Evolutionary conservation across 2,113 vertebrate species (phyloP).

Genomic region (Cisticola juncidis): DNA sequence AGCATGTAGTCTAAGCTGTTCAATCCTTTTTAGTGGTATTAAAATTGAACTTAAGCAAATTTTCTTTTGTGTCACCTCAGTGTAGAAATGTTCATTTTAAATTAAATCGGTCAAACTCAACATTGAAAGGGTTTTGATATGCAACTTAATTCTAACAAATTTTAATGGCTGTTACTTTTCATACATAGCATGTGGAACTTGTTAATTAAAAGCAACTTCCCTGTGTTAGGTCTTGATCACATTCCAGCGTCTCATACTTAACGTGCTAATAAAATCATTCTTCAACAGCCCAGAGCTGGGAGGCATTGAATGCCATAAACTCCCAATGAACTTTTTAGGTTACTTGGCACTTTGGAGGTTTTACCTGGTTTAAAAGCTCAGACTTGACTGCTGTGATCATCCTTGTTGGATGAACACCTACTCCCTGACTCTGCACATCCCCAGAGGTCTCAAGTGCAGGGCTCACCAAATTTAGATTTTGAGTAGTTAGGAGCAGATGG

Average conservation of each 20-base stretch:
- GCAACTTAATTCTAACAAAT: slow-evolving; percentile 25
- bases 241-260: slow-evolving; percentile 30
- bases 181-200: slow-evolving; percentile 42
- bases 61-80: slow-evolving; percentile 12
- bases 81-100: slow-evolving; percentile 37
- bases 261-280: slow-evolving; percentile 28
- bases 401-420: not conserved
- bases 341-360: not conserved
- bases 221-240: slow-evolving; percentile 33
- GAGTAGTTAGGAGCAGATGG: not conserved
- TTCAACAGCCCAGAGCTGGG: slow-evolving; percentile 15
- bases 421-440: not conserved
- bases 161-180: slow-evolving; percentile 30
- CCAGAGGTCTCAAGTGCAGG: not conserved
- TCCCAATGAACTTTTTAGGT: not conserved
- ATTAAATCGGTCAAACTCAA: slow-evolving; percentile 12
- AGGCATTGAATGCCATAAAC: not conserved
- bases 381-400: not conserved
- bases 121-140: not conserved
- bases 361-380: not conserved
- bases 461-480: not conserved
- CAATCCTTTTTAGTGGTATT: slow-evolving; percentile 30
- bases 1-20: slow-evolving; percentile 12
- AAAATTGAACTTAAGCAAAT: slow-evolving; percentile 53
- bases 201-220: slow-evolving; percentile 62